Base-by-base conservation (phyloP, 2,797 vertebrate species). In the Megaceryle alcyon region DNA sequence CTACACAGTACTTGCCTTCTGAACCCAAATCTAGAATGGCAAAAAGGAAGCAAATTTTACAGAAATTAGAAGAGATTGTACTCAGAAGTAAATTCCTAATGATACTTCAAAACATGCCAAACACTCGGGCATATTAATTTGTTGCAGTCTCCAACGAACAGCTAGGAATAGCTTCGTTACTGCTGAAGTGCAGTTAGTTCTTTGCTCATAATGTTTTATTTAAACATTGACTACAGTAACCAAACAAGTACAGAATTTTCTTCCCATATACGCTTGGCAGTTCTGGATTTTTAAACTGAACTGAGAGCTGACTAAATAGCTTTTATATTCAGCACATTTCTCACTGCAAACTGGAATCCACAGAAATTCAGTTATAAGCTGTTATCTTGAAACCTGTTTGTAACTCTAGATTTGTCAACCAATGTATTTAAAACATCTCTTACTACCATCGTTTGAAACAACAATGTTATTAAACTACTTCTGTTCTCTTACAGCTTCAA, bases 401-500 rank as follows among this genome's bases (percentile, higher is more conserved):
- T 44, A 91, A 57, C 9, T 56, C 31, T 25, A 8, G 21, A 69
- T 75, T 71, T 83, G 22, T 66, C 43, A 65, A 51, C 18, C 53
- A 79, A 9, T 7, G 1, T 12, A 23, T 59, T 51, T 43, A 59
- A 66, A 72, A 35, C 5, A 25, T 39, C 22, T 71, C 35, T 81
- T 31, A 12, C 10, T 46, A 56, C 25, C 16, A 23, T 39, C 2
- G 13, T 31, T 59, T 46, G 21, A 83, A 35, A 60, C 39, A 68
- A 33, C 20, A 10, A 41, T n/a, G 49, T 73, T 78, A 79, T 53
- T 82, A 88, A 79, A 48, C 13, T 23, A 28, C 53, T 97, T 97
- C 10, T 96, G 48, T 92, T 70, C 51, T 56, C 82, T 93, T 86
- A n/a, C 98, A 99, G 99, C 98, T 99, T 92, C 98, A 96, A 20